phyloP scores from a whole-genome alignment of 2,797 vertebrate genomes.

The Characodon lateralis region DNA sequence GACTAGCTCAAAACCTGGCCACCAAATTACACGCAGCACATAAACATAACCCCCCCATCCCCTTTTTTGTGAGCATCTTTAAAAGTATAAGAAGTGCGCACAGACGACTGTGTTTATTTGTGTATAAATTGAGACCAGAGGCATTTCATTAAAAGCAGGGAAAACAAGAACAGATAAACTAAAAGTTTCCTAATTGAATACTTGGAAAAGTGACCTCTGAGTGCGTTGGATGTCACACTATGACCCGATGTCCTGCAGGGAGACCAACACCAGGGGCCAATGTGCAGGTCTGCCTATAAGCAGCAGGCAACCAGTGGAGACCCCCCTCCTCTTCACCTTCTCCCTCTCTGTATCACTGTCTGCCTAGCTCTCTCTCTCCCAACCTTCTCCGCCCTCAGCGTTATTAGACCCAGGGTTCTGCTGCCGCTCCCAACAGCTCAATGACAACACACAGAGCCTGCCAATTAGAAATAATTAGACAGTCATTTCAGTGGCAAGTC shows the following conservation, averaged over 20 bases:
- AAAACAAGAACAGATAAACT: constrained; percentile 37
- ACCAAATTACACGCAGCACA: constrained; percentile 58
- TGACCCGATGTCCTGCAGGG: constrained; percentile 62
- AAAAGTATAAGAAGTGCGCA: constrained; percentile 56
- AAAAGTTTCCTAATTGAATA: constrained; percentile 67
- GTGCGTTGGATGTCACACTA: constrained; percentile 41
- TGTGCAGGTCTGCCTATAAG: constrained; percentile 53
- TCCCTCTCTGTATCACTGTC: constrained; percentile 18
- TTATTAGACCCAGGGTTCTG: constrained; percentile 91
- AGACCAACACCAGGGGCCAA: constrained; percentile 39
- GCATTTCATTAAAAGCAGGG: constrained; percentile 60
- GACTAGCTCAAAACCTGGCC: constrained; percentile 72
- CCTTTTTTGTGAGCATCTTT: constrained; percentile 44
- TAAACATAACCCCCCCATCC: constrained; percentile 42
- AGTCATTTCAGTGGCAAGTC: constrained; percentile 97
- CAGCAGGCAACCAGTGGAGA: constrained; percentile 56
- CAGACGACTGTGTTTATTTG: constrained; percentile 68
- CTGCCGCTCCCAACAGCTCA: constrained; percentile 94
- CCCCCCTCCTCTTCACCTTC: constrained; percentile 13
- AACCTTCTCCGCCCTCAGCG: constrained; percentile 85
- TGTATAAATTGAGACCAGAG: constrained; percentile 73
- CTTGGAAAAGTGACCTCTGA: constrained; percentile 71
- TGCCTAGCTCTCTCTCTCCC: constrained; percentile 31
- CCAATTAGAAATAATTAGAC: constrained; percentile 99
- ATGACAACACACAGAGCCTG: constrained; percentile 95